Conservation (phyloP, 2,113 vertebrate genomes). For the Camarhynchus parvulus region DNA sequence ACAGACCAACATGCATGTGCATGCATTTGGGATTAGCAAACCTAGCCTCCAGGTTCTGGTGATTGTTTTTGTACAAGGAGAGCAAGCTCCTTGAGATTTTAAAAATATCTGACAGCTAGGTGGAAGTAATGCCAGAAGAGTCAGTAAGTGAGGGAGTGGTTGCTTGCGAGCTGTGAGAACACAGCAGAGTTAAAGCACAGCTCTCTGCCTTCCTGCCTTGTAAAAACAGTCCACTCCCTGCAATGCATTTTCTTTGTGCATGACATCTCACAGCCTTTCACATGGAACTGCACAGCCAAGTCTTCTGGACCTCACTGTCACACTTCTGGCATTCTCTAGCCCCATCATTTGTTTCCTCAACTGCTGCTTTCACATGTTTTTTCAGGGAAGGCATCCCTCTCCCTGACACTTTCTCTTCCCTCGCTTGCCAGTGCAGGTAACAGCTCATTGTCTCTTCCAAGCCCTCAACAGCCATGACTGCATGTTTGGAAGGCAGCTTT, state of each 20-base stretch:
- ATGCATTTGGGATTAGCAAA: background rate
- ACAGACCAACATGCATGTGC: background rate
- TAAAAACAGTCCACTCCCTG: background rate
- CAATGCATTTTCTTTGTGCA: background rate
- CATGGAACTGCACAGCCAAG: background rate
- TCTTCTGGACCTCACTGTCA: background rate
- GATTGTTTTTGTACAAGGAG: background rate
- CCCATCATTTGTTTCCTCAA: background rate
- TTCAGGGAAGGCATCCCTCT: background rate
- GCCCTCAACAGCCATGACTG: background rate
- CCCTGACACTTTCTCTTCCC: background rate
- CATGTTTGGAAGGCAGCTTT: background rate
- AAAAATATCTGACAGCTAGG: slow-evolving; percentile 6
- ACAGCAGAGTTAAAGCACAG: background rate
- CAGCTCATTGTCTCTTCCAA: background rate
- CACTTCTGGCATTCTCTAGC: background rate
- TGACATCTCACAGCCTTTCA: background rate
- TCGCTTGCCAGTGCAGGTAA: background rate
- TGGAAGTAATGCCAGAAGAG: background rate
- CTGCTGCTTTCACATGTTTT: background rate
- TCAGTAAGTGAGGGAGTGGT: slow-evolving; percentile 16
- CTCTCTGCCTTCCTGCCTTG: background rate
- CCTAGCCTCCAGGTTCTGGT: background rate
- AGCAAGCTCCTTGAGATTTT: background rate
- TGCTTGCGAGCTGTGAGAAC: background rate